Conservation (phyloP, 2,797 vertebrate species). For the Hyperoplus lanceolatus region DNA sequence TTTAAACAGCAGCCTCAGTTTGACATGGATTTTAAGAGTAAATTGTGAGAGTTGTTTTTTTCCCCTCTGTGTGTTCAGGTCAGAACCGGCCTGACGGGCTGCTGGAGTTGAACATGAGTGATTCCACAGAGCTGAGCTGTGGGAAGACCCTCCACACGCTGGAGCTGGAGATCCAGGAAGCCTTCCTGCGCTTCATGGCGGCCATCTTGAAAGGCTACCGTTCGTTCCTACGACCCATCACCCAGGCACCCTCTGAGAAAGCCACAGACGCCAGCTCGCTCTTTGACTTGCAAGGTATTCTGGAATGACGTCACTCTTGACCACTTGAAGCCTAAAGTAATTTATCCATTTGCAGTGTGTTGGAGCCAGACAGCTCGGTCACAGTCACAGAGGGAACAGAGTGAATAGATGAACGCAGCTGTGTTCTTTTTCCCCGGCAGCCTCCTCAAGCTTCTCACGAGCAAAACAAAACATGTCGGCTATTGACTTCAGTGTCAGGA, state of each 20-base stretch:
- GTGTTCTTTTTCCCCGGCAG: conserved; percentile 21
- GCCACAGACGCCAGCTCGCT: conserved; percentile 97
- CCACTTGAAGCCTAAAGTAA: not conserved
- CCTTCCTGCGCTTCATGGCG: conserved; percentile 98
- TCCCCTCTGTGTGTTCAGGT: conserved; percentile 82
- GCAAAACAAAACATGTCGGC: conserved; percentile 18
- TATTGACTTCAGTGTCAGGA: not conserved
- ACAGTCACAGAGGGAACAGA: conserved; percentile 10
- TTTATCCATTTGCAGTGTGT: not conserved
- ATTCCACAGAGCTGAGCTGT: conserved; percentile 87
- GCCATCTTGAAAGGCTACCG: conserved; percentile 97
- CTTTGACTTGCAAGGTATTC: conserved; percentile 96
- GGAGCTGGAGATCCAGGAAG: conserved; percentile 98
- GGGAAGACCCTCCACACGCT: conserved; percentile 91
- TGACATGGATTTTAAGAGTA: not conserved
- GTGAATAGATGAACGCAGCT: conserved; percentile 16
- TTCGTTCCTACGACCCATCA: conserved; percentile 95
- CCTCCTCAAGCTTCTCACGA: conserved; percentile 19
- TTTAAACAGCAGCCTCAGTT: not conserved
- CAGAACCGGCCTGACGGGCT: conserved; percentile 92
- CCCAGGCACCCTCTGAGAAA: conserved; percentile 97
- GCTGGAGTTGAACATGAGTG: conserved; percentile 91
- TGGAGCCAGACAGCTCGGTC: not conserved
- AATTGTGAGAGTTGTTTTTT: no score
- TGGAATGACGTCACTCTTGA: not conserved